phyloP scores from a whole-genome alignment of 2,113 vertebrate species.

The Callipepla squamata region DNA sequence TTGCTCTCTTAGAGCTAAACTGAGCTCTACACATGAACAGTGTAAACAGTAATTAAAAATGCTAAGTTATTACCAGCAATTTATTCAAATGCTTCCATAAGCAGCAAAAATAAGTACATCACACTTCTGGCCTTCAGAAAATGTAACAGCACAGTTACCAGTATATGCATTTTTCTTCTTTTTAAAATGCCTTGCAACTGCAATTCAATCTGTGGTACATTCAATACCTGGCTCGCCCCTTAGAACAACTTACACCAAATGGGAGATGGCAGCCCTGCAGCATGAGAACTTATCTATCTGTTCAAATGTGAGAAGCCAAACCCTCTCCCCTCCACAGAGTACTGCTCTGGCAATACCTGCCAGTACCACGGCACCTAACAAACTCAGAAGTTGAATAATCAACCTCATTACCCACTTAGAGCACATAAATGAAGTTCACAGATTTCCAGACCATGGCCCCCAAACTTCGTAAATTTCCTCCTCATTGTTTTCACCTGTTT shows the following conservation, averaged over 20 bases:
- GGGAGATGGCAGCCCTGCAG: background rate
- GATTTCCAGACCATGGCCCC: background rate
- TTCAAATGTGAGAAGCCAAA: background rate
- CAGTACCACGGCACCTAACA: fast-evolving
- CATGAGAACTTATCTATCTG: background rate
- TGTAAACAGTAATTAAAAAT: background rate
- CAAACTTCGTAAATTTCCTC: background rate
- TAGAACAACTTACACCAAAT: background rate
- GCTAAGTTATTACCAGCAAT: background rate
- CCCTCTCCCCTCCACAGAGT: background rate
- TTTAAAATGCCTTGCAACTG: background rate
- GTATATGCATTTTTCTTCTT: background rate
- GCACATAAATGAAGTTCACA: background rate
- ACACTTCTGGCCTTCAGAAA: background rate
- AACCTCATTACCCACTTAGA: background rate
- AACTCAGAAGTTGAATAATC: background rate
- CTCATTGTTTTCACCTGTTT: background rate
- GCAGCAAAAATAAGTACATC: background rate
- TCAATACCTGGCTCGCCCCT: background rate
- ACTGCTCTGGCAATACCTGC: background rate
- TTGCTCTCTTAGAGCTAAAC: background rate
- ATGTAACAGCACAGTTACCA: background rate
- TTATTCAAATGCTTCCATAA: background rate
- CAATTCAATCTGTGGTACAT: background rate
- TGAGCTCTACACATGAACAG: background rate